Percentiles rank a stretch among this genome's conserved stretches.
These are phyloP conservation scores for Irena cyanogastra DNA, from an alignment of 2,113 vertebrate species.

Conservation along the genomic window DNA sequence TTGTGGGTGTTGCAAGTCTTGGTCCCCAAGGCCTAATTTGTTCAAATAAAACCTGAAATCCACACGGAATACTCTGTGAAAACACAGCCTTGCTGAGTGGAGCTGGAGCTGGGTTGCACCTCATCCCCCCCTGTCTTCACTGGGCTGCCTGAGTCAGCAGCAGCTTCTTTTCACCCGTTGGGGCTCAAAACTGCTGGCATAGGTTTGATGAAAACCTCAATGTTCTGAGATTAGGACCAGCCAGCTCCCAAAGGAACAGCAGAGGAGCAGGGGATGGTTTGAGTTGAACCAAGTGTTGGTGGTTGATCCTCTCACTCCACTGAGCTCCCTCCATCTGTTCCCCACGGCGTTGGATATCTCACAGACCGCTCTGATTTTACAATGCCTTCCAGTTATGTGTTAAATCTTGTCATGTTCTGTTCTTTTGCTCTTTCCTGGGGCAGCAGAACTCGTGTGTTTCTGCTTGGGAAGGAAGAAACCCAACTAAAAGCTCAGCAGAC, in stretches of 20 bases:
- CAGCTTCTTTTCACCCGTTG: not conserved
- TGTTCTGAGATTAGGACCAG: not conserved
- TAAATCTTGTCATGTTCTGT: not conserved
- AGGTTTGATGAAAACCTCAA: not conserved
- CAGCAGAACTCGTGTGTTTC: fast-evolving
- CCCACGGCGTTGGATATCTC: fast-evolving
- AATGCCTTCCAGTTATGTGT: not conserved
- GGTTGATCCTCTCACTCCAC: not conserved
- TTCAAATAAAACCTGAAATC: constrained; percentile 25
- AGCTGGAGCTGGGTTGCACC: not conserved
- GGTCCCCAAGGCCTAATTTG: constrained; percentile 49
- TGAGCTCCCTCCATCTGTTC: fast-evolving
- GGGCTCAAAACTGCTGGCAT: not conserved
- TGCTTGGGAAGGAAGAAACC: not conserved
- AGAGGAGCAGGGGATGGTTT: not conserved
- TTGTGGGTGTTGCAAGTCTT: not conserved
- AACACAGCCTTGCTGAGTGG: not conserved
- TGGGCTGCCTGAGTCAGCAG: not conserved
- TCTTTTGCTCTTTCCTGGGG: not conserved
- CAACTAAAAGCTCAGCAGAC: fast-evolving
- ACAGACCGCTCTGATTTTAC: not conserved
- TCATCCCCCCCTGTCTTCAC: fast-evolving
- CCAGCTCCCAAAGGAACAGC: not conserved
- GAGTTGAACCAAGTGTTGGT: not conserved
- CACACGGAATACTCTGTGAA: not conserved